These are phyloP conservation scores for Jordanella pulchra DNA, from an alignment of 2,797 vertebrate species.

Conservation along the genomic window DNA sequence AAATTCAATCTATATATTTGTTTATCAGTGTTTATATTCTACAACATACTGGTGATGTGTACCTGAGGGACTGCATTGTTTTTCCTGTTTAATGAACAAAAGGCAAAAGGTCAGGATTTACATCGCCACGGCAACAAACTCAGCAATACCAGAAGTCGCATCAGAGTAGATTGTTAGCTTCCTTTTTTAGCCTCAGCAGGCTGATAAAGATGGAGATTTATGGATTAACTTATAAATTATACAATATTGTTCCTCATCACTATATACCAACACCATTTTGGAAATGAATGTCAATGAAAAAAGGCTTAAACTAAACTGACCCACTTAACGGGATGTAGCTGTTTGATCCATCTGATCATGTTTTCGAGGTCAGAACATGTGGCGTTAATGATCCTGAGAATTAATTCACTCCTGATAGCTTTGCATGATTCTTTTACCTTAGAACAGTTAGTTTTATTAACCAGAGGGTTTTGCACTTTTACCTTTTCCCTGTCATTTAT, in stretches of 20 bases:
- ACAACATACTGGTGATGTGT: conserved; percentile 18
- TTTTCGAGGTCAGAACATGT: background rate
- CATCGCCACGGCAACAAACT: conserved; percentile 12
- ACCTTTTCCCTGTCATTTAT: no score
- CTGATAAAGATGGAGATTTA: background rate
- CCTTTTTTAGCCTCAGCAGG: background rate
- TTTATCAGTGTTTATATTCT: conserved; percentile 6
- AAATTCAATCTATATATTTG: background rate
- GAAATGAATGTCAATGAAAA: no score
- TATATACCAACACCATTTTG: no score
- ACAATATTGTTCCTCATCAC: background rate
- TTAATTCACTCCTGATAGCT: no score
- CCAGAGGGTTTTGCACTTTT: no score
- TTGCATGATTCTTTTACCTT: no score
- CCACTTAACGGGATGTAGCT: no score
- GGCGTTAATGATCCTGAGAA: background rate
- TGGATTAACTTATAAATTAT: background rate
- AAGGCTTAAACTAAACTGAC: no score
- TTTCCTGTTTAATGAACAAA: conserved; percentile 31
- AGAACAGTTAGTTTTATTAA: no score
- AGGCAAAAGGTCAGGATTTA: conserved; percentile 73
- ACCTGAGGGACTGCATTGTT: conserved; percentile 22
- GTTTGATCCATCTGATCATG: background rate
- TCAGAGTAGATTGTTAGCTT: conserved; percentile 10
- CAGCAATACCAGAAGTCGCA: conserved; percentile 2